Evolutionary conservation across 2,113 vertebrate genomes (phyloP).

Genomic region (Zapus hudsonius): DNA sequence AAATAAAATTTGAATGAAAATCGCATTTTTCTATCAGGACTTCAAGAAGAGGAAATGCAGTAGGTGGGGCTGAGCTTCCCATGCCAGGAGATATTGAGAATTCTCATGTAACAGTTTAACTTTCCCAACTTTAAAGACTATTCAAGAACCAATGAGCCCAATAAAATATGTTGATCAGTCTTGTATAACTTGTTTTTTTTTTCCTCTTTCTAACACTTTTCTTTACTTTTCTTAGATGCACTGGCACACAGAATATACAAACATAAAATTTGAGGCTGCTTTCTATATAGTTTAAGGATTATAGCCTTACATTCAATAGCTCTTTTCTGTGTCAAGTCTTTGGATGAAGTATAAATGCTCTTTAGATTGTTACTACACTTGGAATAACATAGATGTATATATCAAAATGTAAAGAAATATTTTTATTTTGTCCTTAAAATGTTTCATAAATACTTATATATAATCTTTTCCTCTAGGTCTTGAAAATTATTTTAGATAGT

Average conservation of each 20-base stretch:
- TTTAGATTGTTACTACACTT: not conserved
- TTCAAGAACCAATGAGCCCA: not conserved
- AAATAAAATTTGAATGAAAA: not conserved
- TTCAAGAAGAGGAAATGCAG: not conserved
- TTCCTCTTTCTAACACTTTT: not conserved
- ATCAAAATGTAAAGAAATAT: not conserved
- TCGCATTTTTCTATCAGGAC: not conserved
- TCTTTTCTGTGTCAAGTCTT: no score
- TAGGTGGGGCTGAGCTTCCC: not conserved
- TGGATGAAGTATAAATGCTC: no score
- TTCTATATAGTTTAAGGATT: not conserved
- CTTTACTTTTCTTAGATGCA: not conserved
- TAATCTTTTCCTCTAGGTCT: not conserved
- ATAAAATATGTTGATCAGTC: not conserved
- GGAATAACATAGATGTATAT: not conserved
- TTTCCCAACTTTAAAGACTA: not conserved
- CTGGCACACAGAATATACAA: not conserved
- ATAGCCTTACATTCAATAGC: not conserved
- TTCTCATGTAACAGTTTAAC: not conserved
- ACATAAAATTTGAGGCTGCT: not conserved
- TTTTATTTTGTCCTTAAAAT: not conserved
- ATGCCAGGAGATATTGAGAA: not conserved
- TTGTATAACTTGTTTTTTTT: not conserved
- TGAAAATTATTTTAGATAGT: conserved; percentile 15
- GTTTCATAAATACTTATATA: not conserved